Evolutionary conservation across 2,888 invertebrate genomes (phyloP).

Genomic region (Tenthredo scrophulariae): DNA sequence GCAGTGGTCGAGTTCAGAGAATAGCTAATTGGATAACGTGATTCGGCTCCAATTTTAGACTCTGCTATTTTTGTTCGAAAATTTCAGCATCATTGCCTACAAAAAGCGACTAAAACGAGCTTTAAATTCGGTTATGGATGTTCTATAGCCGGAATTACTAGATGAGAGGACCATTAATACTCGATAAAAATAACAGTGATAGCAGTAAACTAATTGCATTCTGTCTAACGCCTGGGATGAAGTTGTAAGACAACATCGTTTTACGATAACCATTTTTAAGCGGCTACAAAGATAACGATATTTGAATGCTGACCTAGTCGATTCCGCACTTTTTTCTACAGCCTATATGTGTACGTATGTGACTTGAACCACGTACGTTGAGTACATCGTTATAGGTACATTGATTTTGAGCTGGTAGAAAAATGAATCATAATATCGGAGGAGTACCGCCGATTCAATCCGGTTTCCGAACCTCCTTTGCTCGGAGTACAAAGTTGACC

Average conservation of each 20-base stretch:
- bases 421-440: slow-evolving; percentile 37
- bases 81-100: neutral
- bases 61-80: neutral
- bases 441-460: slow-evolving; percentile 17
- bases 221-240: neutral
- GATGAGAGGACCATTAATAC: neutral
- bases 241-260: neutral
- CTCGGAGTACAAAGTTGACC: neutral
- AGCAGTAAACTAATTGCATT: neutral
- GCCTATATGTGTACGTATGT: neutral
- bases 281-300: neutral
- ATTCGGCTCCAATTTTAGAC: neutral
- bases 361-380: neutral
- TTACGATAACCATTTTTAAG: neutral
- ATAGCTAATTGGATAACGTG: neutral
- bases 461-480: slow-evolving; percentile 17
- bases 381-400: neutral
- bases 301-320: neutral
- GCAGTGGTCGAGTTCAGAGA: neutral
- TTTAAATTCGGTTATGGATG: neutral
- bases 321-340: neutral
- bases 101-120: neutral
- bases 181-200: neutral
- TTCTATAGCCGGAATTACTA: neutral
- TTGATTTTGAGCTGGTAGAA: slow-evolving; percentile 4